Conservation (phyloP, 1,140 invertebrate species). For the Dufourea novaeangliae region DNA sequence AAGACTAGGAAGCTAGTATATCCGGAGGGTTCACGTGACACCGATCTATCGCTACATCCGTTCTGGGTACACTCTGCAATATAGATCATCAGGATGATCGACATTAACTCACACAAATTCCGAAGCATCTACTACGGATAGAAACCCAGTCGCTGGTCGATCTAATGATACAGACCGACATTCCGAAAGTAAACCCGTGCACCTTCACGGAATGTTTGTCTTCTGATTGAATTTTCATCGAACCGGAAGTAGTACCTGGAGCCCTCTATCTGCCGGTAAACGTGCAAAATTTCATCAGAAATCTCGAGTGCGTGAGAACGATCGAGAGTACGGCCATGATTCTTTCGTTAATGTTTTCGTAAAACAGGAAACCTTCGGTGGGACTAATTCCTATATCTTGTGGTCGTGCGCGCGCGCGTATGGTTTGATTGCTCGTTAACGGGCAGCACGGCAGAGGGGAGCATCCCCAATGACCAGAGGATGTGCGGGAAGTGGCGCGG, state of each 20-base stretch:
- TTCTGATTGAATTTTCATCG: neutral
- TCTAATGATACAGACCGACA: neutral
- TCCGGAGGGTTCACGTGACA: constrained; percentile 78
- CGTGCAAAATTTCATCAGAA: neutral
- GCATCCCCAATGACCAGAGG: constrained; percentile 72
- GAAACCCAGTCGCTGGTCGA: neutral
- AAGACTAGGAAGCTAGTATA: constrained; percentile 78
- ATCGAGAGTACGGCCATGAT: neutral
- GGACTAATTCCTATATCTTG: constrained; percentile 40
- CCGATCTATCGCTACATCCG: constrained; percentile 76
- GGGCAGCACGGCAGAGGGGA: constrained; percentile 61
- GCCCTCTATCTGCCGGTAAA: too few species aligned
- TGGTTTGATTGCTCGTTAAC: constrained; percentile 59
- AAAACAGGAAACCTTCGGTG: constrained; percentile 22
- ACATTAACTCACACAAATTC: constrained; percentile 53
- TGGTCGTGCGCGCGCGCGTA: constrained; percentile 9
- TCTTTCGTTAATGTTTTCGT: neutral
- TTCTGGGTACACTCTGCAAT: constrained; percentile 68
- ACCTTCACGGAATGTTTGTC: neutral
- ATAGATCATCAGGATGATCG: constrained; percentile 66
- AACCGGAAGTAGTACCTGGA: neutral
- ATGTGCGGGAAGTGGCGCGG: constrained; percentile 76
- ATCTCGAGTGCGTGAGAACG: neutral
- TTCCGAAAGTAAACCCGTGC: too few species aligned
- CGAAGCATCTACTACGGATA: constrained; percentile 25